These are phyloP conservation scores for Paraescarpia echinospica DNA, from an alignment of 1,140 invertebrate genomes.

Conservation along the genomic window DNA sequence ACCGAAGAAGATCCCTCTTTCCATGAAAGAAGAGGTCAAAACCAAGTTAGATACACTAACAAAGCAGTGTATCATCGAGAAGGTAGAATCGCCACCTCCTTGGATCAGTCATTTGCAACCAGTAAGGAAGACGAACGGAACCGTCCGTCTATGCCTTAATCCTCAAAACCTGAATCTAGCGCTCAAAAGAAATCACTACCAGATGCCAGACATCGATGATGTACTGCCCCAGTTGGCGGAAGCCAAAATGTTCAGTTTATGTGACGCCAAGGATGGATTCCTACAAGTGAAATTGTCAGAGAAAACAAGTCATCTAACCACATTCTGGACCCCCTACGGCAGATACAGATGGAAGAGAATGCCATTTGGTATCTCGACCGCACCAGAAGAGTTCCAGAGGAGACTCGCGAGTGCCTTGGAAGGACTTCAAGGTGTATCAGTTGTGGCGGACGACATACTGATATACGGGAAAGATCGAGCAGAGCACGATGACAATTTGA, in stretches of 20 bases:
- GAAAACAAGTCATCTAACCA: conserved; percentile 31
- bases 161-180: conserved; percentile 6
- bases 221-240: conserved; percentile 42
- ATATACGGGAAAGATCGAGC: too few relatives aligned
- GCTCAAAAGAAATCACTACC: conserved; percentile 1
- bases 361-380: conserved; percentile 18
- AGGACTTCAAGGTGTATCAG: background rate
- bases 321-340: conserved; percentile 27
- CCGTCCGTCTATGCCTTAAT: background rate
- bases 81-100: background rate
- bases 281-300: conserved; percentile 36
- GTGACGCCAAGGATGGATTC: conserved; percentile 60
- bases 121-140: background rate
- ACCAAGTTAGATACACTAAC: background rate
- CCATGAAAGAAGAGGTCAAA: background rate
- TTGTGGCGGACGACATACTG: background rate
- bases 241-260: conserved; percentile 56
- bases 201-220: conserved; percentile 31
- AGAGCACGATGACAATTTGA: too few relatives aligned
- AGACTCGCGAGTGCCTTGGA: background rate
- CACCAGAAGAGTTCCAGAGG: conserved; percentile 19
- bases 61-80: background rate
- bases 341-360: conserved; percentile 12
- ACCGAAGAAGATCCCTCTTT: background rate
- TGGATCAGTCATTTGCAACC: background rate